Percentiles rank a stretch among this genome's conserved stretches.
Evolutionary conservation across 2,797 vertebrate species (phyloP).

Genomic region (Mastacembelus armatus): DNA sequence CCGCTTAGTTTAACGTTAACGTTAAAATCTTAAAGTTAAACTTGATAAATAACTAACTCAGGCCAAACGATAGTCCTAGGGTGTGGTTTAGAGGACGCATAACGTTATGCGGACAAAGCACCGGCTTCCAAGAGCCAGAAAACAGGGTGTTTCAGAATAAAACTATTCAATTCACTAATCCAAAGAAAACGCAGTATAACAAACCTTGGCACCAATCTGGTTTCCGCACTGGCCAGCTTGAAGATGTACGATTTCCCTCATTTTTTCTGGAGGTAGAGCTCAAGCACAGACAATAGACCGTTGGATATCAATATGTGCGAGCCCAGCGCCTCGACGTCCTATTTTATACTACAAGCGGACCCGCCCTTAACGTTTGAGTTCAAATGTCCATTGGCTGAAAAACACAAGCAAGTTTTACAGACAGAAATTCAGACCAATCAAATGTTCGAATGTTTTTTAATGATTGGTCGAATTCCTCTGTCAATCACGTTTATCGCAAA

Average conservation of each 20-base stretch:
- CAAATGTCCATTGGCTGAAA: constrained; percentile 62
- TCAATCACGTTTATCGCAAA: constrained; percentile 60
- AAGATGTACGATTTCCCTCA: constrained; percentile 90
- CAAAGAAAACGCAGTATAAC: constrained; percentile 23
- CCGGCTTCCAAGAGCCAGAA: neutral
- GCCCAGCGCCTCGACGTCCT: accelerated
- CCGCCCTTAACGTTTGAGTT: constrained; percentile 41
- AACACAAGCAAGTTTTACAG: neutral
- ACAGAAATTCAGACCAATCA: constrained; percentile 47
- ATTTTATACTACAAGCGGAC: constrained; percentile 32
- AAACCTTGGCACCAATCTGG: constrained; percentile 88
- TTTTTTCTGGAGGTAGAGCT: constrained; percentile 43
- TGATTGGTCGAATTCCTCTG: constrained; percentile 59
- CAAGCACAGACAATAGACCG: too few relatives aligned
- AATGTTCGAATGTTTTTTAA: neutral
- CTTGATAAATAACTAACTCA: too few relatives aligned
- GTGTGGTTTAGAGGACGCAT: constrained; percentile 66
- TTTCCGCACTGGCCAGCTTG: constrained; percentile 88
- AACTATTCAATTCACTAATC: accelerated
- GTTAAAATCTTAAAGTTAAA: too few relatives aligned
- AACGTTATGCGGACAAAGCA: constrained; percentile 61
- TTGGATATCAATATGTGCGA: constrained; percentile 41
- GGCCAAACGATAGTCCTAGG: too few relatives aligned
- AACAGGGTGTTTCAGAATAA: neutral
- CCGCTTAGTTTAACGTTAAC: too few relatives aligned